These are phyloP conservation scores for Epinephelus awoara DNA, from an alignment of 2,797 vertebrate genomes.

Conservation along the genomic window DNA sequence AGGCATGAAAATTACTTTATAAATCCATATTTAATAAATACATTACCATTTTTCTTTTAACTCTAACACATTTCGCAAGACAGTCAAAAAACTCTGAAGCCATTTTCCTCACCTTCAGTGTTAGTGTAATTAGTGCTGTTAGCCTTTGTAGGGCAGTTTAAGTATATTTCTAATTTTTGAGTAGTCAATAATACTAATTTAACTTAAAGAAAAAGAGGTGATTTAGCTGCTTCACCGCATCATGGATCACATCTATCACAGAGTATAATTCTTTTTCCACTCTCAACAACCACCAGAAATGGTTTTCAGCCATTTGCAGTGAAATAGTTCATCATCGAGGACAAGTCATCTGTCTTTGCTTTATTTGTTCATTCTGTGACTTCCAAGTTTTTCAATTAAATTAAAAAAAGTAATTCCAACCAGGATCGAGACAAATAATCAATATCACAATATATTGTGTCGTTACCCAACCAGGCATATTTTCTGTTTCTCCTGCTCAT, in stretches of 20 bases:
- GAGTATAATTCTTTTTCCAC: background rate
- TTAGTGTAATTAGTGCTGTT: too few relatives aligned
- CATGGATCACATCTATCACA: background rate
- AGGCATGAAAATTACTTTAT: too few relatives aligned
- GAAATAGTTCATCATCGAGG: background rate
- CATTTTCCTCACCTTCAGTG: too few relatives aligned
- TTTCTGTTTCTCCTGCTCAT: background rate
- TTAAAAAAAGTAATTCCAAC: background rate
- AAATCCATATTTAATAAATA: too few relatives aligned
- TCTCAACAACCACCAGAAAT: background rate
- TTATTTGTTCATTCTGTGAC: conserved; percentile 9
- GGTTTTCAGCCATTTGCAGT: background rate
- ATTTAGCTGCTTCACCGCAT: background rate
- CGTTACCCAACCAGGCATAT: background rate
- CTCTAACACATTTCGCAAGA: too few relatives aligned
- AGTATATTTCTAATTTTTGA: background rate
- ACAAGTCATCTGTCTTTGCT: conserved; percentile 5
- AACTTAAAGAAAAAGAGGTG: background rate
- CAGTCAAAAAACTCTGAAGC: too few relatives aligned
- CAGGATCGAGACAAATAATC: background rate
- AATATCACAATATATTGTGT: background rate
- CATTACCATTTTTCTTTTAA: too few relatives aligned
- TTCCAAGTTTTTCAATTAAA: conserved; percentile 1
- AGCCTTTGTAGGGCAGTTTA: conserved; percentile 1
- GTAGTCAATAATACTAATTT: conserved; percentile 8